These are phyloP conservation scores for Eupithecia tripunctaria DNA, from an alignment of 2,888 invertebrate genomes.

Conservation along the genomic window DNA sequence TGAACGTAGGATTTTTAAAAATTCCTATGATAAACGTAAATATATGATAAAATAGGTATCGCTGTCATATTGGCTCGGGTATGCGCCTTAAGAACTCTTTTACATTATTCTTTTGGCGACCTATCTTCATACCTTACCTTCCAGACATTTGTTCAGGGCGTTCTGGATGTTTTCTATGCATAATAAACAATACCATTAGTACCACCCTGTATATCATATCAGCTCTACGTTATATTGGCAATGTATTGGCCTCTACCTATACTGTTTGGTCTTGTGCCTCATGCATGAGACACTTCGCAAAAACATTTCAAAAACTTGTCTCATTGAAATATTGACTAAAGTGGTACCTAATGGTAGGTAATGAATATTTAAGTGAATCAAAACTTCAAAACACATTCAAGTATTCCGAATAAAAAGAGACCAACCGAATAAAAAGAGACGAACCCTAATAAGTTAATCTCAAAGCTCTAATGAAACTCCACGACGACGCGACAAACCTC, in stretches of 20 bases:
- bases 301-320: background rate
- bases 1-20: too few species aligned
- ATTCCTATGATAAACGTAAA: too few species aligned
- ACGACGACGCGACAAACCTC: constrained; percentile 64
- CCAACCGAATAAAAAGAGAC: constrained; percentile 49
- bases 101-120: background rate
- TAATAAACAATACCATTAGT: too few species aligned
- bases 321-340: background rate
- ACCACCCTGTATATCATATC: too few species aligned
- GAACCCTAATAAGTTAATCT: constrained; percentile 75
- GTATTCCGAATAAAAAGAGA: constrained; percentile 42
- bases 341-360: constrained; percentile 5
- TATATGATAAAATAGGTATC: too few species aligned
- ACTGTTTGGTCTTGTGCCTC: background rate
- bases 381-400: constrained; percentile 11
- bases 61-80: too few species aligned
- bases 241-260: background rate
- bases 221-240: too few species aligned
- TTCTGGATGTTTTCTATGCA: too few species aligned
- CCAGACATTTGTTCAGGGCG: too few species aligned
- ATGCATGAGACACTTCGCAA: background rate
- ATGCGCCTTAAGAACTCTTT: too few species aligned
- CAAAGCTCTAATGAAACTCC: constrained; percentile 72
- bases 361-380: constrained; percentile 20
- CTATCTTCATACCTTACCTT: too few species aligned